Conservation (phyloP, 2,113 vertebrate genomes). For the Dasyurus viverrinus region DNA sequence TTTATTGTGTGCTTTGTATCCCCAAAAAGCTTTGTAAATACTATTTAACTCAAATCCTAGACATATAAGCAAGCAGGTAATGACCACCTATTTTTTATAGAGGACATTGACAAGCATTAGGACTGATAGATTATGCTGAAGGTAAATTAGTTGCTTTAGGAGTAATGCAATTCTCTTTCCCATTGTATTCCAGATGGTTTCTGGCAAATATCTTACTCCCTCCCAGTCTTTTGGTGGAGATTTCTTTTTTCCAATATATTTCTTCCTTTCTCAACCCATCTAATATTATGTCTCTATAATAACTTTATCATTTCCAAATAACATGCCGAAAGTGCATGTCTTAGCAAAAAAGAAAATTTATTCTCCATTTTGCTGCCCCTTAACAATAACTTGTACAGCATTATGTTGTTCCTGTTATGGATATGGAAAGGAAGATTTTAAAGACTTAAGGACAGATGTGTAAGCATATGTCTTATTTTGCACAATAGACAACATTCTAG, state of each 20-base stretch:
- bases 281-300: not conserved
- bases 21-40: slow-evolving; percentile 52
- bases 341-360: not conserved
- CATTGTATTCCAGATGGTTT: not conserved
- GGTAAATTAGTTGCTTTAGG: not conserved
- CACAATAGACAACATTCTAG: not conserved
- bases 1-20: slow-evolving; percentile 10
- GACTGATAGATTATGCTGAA: not conserved
- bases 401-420: not conserved
- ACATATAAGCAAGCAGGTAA: slow-evolving; percentile 5
- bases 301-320: not conserved
- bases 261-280: not conserved
- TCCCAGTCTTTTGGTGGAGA: not conserved
- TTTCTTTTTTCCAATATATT: not conserved
- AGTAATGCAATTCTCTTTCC: not conserved
- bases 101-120: not conserved
- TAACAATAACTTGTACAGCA: not conserved
- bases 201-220: not conserved
- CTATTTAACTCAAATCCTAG: slow-evolving; percentile 52
- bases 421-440: not conserved
- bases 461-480: not conserved
- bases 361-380: not conserved
- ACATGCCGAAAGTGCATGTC: not conserved
- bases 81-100: slow-evolving; percentile 38
- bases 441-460: not conserved